Conservation (phyloP, 1,140 invertebrate species). For the Drosophila malerkotliana region DNA sequence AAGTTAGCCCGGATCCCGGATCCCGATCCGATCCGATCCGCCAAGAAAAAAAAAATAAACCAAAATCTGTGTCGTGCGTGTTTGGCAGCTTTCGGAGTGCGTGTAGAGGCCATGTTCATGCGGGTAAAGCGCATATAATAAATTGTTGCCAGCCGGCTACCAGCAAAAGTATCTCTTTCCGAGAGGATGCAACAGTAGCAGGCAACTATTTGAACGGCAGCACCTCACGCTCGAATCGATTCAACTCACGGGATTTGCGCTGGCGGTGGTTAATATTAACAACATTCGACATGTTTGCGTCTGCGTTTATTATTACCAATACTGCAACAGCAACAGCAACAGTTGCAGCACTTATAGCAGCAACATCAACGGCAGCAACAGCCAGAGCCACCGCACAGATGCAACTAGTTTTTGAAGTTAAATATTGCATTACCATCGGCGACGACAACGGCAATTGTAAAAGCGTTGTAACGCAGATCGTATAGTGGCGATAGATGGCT, state of each 20-base stretch:
- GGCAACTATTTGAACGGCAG: conserved; percentile 12
- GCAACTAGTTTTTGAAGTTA: conserved; percentile 48
- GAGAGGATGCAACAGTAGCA: conserved; percentile 33
- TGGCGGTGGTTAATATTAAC: conserved; percentile 56
- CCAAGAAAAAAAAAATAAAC: too few species aligned
- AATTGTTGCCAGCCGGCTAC: conserved; percentile 69
- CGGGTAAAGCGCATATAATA: conserved; percentile 74
- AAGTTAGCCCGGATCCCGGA: background rate
- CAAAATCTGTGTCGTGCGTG: conserved; percentile 50
- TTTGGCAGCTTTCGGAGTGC: conserved; percentile 49
- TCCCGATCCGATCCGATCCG: conserved; percentile 2
- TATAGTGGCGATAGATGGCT: conserved; percentile 29
- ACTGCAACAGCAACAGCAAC: conserved; percentile 31
- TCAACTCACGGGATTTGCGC: conserved; percentile 31
- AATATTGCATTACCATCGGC: conserved; percentile 56
- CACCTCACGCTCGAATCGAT: conserved; percentile 20
- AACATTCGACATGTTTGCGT: conserved; percentile 72
- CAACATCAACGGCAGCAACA: conserved; percentile 20
- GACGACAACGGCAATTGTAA: conserved; percentile 50
- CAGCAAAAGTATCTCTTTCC: conserved; percentile 26
- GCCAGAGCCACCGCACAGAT: conserved; percentile 28
- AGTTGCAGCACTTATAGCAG: background rate
- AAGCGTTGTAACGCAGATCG: conserved; percentile 43
- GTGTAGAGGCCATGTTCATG: conserved; percentile 73
- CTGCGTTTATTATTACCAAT: conserved; percentile 68